Evolutionary conservation across 2,888 invertebrate species (phyloP).

Genomic region (Calameuta pallipes): DNA sequence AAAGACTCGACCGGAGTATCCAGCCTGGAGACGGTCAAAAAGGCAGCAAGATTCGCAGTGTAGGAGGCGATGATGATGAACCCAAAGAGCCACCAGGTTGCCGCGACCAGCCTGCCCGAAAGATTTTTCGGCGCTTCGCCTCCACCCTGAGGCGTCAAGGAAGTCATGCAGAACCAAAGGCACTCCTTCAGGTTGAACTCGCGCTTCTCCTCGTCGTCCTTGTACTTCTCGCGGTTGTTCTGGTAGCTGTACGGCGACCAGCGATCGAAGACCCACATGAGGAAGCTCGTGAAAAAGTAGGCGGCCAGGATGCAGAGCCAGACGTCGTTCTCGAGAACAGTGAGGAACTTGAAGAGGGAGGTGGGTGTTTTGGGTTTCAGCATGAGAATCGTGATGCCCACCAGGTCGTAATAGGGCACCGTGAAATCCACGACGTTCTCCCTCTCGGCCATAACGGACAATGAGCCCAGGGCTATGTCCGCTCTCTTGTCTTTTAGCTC

Average conservation of each 20-base stretch:
- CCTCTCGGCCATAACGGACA: slow-evolving; percentile 97
- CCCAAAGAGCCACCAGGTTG: slow-evolving; percentile 99
- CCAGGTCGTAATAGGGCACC: slow-evolving; percentile 97
- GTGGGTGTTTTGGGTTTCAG: slow-evolving; percentile 88
- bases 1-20: slow-evolving; percentile 93
- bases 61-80: slow-evolving; percentile 99
- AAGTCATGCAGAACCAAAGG: slow-evolving; percentile 99
- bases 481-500: slow-evolving; percentile 87
- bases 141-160: slow-evolving; percentile 93
- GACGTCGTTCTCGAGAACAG: slow-evolving; percentile 94
- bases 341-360: slow-evolving; percentile 95
- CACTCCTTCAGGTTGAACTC: slow-evolving; percentile 97
- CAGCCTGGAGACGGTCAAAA: slow-evolving; percentile 91
- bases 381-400: slow-evolving; percentile 97
- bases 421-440: slow-evolving; percentile 98
- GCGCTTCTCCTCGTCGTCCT: slow-evolving; percentile 92
- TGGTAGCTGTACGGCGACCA: slow-evolving; percentile 98
- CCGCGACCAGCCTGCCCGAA: slow-evolving; percentile 93
- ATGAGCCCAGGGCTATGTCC: slow-evolving; percentile 92
- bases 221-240: slow-evolving; percentile 92
- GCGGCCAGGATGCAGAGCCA: slow-evolving; percentile 97
- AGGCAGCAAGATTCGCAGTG: slow-evolving; percentile 97
- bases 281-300: slow-evolving; percentile 92
- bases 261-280: slow-evolving; percentile 97
- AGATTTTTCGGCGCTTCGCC: slow-evolving; percentile 97